Base-by-base conservation (phyloP, 2,113 vertebrate genomes). In the Actenoides lindsayi region DNA sequence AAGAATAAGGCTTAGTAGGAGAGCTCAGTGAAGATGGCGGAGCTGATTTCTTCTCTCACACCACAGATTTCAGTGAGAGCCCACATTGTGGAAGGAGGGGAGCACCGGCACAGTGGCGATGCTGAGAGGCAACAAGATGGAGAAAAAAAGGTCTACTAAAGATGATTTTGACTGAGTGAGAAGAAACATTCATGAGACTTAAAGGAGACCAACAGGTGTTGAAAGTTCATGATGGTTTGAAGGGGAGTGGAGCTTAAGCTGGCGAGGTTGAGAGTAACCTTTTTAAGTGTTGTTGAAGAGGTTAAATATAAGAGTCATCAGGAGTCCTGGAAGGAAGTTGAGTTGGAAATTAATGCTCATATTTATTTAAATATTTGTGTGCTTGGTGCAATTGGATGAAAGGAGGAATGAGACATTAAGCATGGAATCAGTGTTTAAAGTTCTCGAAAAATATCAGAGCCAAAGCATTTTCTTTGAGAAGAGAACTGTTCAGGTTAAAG, bases 281-380 rank as follows among this genome's bases (percentile, higher is more conserved):
- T 60, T 1, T 0, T 39, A 33, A 80, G 15, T 53, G 4, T 3
- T 1, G 1, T 25, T 76, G n/a, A 23, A 74, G 33, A 42, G 6
- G 53, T 59, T n/a, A 79, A 65, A 65, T 84, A 10, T 14, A 19
- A 51, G 13, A 35, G 54, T 48, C 64, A 30, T 5, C 5, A 51
- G 44, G 21, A 87, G 74, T 51, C 21, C 30, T 53, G 31, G 6
- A 30, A 73, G 25, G 25, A 91, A 76, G 4, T 33, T 46, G 17
- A 78, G 15, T 35, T 65, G 44, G 82, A 94, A 86, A 56, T 65
- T 50, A 44, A 28, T 16, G 6, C 65, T 23, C 10, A 2, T 21
- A 62, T 56, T 39, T 87, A 54, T 64, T 83, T 83, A 70, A 56
- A 62, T 83, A 42, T 79, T 75, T 75, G 16, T 75, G 31, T 31